Percentiles rank a stretch among this genome's conserved stretches.
phyloP scores from a whole-genome alignment of 1,140 invertebrate species.

The Solenopsis invicta region DNA sequence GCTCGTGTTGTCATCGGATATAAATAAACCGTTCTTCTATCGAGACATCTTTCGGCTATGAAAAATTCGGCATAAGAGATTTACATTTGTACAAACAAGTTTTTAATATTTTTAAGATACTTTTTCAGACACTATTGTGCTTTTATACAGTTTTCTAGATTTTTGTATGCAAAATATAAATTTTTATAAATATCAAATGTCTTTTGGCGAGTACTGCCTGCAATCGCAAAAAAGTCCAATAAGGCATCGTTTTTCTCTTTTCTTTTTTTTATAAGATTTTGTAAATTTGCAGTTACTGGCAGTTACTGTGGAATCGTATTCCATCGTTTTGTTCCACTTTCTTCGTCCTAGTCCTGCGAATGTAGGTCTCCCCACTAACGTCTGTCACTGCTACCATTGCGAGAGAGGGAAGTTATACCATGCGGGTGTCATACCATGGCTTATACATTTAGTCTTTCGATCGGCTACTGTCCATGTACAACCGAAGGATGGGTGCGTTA shows the following conservation, averaged over 20 bases:
- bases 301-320: slow-evolving; percentile 16
- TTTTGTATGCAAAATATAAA: slow-evolving; percentile 19
- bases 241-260: not conserved
- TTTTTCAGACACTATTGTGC: slow-evolving; percentile 1
- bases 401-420: not conserved
- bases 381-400: slow-evolving; percentile 29
- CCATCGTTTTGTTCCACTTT: slow-evolving; percentile 73
- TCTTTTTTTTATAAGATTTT: not conserved
- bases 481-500: not conserved
- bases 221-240: not conserved
- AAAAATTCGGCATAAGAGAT: not conserved
- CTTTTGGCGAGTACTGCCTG: too few relatives aligned
- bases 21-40: not conserved
- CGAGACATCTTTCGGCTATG: not conserved
- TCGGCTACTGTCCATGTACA: slow-evolving; percentile 7
- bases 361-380: slow-evolving; percentile 73
- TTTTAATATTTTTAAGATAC: slow-evolving; percentile 2
- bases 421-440: not conserved
- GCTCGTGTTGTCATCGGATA: not conserved
- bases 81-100: slow-evolving; percentile 13
- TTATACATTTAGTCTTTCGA: slow-evolving; percentile 39
- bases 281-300: slow-evolving; percentile 14
- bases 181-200: slow-evolving; percentile 30
- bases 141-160: not conserved
- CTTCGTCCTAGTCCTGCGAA: slow-evolving; percentile 80